Evolutionary conservation across 2,888 invertebrate genomes (phyloP), one percentile per base, ranked within the genome.

Genomic region (Leptinotarsa haldemani): DNA sequence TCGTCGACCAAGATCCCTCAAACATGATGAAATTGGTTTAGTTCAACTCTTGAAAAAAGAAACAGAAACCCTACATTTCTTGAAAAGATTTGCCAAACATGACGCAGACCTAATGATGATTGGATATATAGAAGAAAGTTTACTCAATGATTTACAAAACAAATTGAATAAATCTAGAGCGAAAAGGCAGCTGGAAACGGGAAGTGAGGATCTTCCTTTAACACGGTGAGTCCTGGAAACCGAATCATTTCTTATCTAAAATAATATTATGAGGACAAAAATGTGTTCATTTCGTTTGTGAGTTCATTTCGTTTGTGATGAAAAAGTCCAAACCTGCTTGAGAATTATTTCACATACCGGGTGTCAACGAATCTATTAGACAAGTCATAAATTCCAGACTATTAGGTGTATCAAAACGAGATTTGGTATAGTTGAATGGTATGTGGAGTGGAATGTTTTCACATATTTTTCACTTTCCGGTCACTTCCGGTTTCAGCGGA

Each of bases 121-220:
- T 18, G 80, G 79, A 25, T 78, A 76, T 18, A 78, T 82, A 47
- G 78, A 78, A 13, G 78, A 81, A 20, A 75, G 80, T 63, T 66
- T 80, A 12, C 63, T 82, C 16, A 73, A 74, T 16, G 79, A 80
- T 30, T 18, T 82, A 5, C 73, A 80, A 66, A 68, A 75, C 15
- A 71, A 75, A 12, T 15, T 68, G 18, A 75, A 76, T 16, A 67
- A 72, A 70, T 61, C 63, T 13, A 74, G 66, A 18, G 30, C 66
- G 20, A 52, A 47, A 18, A 74, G 69, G 48, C 61, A 69, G n/a
- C 46, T 67, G 40, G 20, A 68, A 40, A 25, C 69, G 18, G 46
- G 16, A 18, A 20, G 4, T 16, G n/a, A 68, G 13, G 30, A 56
- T 5, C 40, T 40, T 30, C 61, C 61, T n/a, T 25, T 40, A n/a